Percentiles rank a stretch among this genome's conserved stretches.
These are phyloP conservation scores for Metridium senile DNA, from an alignment of 92 coral and sea anemone species.

Conservation along the genomic window DNA sequence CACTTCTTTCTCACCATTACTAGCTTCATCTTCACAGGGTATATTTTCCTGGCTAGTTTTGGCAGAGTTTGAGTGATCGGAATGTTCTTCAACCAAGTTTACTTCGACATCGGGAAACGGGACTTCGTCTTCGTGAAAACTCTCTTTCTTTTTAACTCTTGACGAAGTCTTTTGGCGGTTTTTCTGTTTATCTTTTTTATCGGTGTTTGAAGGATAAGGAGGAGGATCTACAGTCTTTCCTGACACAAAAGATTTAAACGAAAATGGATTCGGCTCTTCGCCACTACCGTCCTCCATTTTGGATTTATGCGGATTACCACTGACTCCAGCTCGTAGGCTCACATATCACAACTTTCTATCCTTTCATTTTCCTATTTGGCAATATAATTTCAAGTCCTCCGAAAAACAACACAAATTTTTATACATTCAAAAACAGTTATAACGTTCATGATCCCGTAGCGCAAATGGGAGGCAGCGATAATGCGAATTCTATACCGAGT, in stretches of 20 bases:
- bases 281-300: conserved; percentile 60
- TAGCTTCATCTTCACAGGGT: conserved; percentile 7
- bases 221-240: conserved; percentile 35
- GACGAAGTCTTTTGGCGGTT: conserved; percentile 7
- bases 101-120: conserved; percentile 65
- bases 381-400: not conserved
- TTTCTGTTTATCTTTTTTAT: conserved; percentile 24
- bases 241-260: conserved; percentile 72
- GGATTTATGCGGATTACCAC: conserved; percentile 35
- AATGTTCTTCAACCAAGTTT: conserved; percentile 5
- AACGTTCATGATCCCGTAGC: not conserved
- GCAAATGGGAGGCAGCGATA: not conserved
- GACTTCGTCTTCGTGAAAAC: conserved; percentile 20
- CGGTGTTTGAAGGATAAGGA: conserved; percentile 6
- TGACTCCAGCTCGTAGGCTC: conserved; percentile 30
- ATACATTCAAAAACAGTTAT: not conserved
- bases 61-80: not conserved
- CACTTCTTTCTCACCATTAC: conserved; percentile 18
- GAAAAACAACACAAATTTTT: not conserved
- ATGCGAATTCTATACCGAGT: not conserved
- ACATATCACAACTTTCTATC: not conserved
- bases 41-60: not conserved
- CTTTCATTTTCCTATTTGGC: too few species aligned
- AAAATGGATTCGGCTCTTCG: conserved; percentile 68
- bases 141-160: conserved; percentile 24